phyloP scores from a whole-genome alignment of 1,140 invertebrate species.

The Drosophila ironensis region DNA sequence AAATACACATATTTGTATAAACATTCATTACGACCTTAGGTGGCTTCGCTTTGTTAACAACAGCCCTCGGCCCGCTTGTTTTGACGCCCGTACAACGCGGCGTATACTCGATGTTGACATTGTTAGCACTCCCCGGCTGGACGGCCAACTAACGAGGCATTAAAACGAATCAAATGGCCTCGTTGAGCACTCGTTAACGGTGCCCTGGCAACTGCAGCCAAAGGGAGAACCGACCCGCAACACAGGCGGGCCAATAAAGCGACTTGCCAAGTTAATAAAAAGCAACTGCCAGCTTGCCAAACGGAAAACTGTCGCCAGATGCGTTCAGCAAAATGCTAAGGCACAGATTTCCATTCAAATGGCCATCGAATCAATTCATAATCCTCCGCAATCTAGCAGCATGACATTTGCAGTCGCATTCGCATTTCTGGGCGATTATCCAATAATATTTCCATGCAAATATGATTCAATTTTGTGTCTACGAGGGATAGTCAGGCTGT shows the following conservation, averaged over 20 bases:
- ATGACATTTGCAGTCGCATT: constrained; percentile 1
- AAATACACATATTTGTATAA: constrained; percentile 35
- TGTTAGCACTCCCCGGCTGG: constrained; percentile 20
- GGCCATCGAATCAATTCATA: constrained; percentile 22
- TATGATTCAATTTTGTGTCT: constrained; percentile 13
- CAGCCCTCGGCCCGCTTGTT: constrained; percentile 5
- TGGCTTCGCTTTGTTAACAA: constrained; percentile 32
- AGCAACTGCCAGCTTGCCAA: constrained; percentile 9
- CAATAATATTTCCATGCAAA: constrained; percentile 41
- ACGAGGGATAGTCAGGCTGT: not conserved
- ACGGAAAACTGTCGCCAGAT: constrained; percentile 28
- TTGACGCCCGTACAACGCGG: constrained; percentile 26
- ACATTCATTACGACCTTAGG: constrained; percentile 46
- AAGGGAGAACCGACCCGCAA: constrained; percentile 2
- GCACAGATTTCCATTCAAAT: constrained; percentile 1
- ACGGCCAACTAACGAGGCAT: constrained; percentile 22
- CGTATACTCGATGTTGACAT: constrained; percentile 56
- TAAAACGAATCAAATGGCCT: constrained; percentile 30
- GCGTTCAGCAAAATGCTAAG: constrained; percentile 4
- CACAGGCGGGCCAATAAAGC: constrained; percentile 20
- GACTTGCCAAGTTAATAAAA: constrained; percentile 35
- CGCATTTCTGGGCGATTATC: constrained; percentile 35
- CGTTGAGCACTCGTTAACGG: constrained; percentile 40
- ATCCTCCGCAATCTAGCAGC: constrained; percentile 21
- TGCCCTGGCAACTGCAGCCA: constrained; percentile 1